Base-by-base conservation (phyloP, 2,888 invertebrate species). In the Calliphora vomitoria region DNA sequence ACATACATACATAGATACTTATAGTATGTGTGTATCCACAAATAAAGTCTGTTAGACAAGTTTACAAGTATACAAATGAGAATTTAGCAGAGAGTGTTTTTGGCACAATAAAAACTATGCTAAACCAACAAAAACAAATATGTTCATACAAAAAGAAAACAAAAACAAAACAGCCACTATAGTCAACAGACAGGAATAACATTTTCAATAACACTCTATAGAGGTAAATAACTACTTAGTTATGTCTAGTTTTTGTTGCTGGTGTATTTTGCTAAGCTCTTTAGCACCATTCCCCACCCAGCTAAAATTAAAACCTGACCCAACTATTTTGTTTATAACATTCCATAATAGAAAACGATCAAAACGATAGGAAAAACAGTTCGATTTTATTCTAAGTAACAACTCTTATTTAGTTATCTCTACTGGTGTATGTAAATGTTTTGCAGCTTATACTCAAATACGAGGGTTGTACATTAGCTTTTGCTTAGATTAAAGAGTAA, bases 21-120 rank as follows among this genome's bases (percentile, higher is more conserved):
- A 35, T 41, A 20, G 25, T 25, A 1, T 25, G 25, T 25, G 25
- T 35, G 58, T 44, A 53, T 66, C 58, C 66, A 74, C 60, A 87
- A 81, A 76, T 81, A 72, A 72, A 78, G 72, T 85, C 84, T 74
- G 66, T 69, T 81, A 82, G 82, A 82, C 87, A 85, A 87, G 78
- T 87, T 87, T 82, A 85, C 84, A 87, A 83, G 69, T 58, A 79
- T 64, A 83, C 76, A 87, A 85, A 85, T 85, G 87, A 85, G 85
- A 85, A 82, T 85, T 82, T 85, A 87, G 85, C 87, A 79, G 74
- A 82, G 87, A 82, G 78, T 85, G 87, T 85, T 74, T 82, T 85
- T 87, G 84, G 74, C 85, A 82, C 60, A 87, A 82, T 84, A 85
- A 76, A 82, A 87, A 85, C 85, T 85, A 80, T 68, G 74, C 75